These are phyloP conservation scores for Drosophila persimilis DNA, from an alignment of 1,140 invertebrate species.

Conservation along the genomic window DNA sequence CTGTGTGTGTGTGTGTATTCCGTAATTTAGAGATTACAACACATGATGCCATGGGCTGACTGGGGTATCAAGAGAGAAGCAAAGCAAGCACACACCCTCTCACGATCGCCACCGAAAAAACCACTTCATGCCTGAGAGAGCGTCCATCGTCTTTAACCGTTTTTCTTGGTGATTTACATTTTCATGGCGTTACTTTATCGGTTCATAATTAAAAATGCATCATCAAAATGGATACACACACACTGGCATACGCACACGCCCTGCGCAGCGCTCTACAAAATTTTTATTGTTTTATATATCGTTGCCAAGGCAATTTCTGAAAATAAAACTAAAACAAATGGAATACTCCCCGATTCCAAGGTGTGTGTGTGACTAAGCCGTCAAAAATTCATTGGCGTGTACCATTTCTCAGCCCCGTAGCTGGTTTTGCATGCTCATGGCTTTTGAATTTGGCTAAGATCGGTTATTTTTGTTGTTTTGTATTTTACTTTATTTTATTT, in stretches of 20 bases:
- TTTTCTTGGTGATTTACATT: slow-evolving; percentile 54
- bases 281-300: slow-evolving; percentile 44
- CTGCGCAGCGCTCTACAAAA: slow-evolving; percentile 47
- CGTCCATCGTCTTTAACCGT: slow-evolving; percentile 33
- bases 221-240: slow-evolving; percentile 50
- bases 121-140: slow-evolving; percentile 72
- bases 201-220: slow-evolving; percentile 77
- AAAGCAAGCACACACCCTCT: slow-evolving; percentile 6
- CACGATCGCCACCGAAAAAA: neutral
- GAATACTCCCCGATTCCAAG: slow-evolving; percentile 48
- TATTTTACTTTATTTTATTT: slow-evolving; percentile 20
- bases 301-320: slow-evolving; percentile 66
- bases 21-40: slow-evolving; percentile 68
- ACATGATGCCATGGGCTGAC: slow-evolving; percentile 43
- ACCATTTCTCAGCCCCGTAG: slow-evolving; percentile 43
- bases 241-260: slow-evolving; percentile 55
- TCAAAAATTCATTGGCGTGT: slow-evolving; percentile 57
- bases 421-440: slow-evolving; percentile 56
- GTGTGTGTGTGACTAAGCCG: slow-evolving; percentile 74
- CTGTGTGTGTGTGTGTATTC: slow-evolving; percentile 29
- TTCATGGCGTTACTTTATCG: slow-evolving; percentile 58
- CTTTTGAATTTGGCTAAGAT: slow-evolving; percentile 30
- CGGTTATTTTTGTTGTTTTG: slow-evolving; percentile 2
- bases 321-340: slow-evolving; percentile 33
- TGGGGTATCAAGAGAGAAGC: no score